These are phyloP conservation scores for Sorex fumeus DNA, from an alignment of 2,113 vertebrate genomes.

Conservation along the genomic window DNA sequence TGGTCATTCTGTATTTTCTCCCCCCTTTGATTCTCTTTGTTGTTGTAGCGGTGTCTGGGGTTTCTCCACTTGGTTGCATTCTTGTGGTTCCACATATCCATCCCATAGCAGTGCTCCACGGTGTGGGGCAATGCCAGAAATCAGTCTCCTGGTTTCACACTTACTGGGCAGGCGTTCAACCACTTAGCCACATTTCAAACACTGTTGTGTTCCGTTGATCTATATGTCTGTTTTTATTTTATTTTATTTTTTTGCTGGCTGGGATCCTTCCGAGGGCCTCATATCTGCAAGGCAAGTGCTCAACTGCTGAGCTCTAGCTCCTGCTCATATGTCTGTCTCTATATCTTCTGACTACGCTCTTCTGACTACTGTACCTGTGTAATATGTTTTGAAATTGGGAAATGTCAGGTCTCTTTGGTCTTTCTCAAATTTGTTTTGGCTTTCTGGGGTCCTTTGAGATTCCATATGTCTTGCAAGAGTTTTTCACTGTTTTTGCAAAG, in stretches of 20 bases:
- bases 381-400: conserved; percentile 23
- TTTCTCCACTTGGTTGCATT: background rate
- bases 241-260: too few relatives aligned
- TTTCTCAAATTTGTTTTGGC: conserved; percentile 28
- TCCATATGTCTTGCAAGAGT: background rate
- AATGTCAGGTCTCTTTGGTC: background rate
- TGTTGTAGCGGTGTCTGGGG: background rate
- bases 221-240: background rate
- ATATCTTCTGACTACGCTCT: background rate
- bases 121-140: too few relatives aligned
- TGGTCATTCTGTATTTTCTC: background rate
- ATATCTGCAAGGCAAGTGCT: too few relatives aligned
- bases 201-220: background rate
- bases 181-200: background rate
- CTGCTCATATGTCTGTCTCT: background rate
- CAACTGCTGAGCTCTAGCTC: background rate
- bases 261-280: too few relatives aligned
- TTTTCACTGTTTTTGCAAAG: conserved; percentile 10
- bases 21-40: background rate
- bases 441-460: background rate
- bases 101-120: too few relatives aligned
- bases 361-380: background rate
- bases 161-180: too few relatives aligned
- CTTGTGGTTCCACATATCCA: too few relatives aligned
- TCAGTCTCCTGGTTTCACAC: too few relatives aligned